A percentile compares a stretch with the other conserved stretches of the same genome.
Conservation (phyloP, 2,888 invertebrate genomes). For the Cordilura impudica region DNA sequence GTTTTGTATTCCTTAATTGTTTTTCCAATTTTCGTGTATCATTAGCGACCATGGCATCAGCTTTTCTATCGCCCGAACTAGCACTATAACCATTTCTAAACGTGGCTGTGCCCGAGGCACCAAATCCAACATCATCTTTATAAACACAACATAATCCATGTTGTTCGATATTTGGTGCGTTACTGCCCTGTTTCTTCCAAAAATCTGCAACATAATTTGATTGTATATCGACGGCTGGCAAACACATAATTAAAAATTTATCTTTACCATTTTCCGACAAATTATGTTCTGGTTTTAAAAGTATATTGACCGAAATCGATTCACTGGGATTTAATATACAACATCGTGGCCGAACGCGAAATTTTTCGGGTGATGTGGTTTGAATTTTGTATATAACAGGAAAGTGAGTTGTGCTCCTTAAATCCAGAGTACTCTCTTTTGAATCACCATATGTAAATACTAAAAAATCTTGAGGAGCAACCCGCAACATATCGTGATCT, state of each 20-base stretch:
- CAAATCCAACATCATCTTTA: slow-evolving; percentile 41
- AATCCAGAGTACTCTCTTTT: slow-evolving; percentile 81
- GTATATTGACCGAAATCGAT: slow-evolving; percentile 83
- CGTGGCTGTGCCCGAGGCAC: slow-evolving; percentile 20
- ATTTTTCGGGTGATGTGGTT: slow-evolving; percentile 97
- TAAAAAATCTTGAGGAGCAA: slow-evolving; percentile 85
- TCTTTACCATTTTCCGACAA: slow-evolving; percentile 85
- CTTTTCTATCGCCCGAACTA: slow-evolving; percentile 63
- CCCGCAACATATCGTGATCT: slow-evolving; percentile 80
- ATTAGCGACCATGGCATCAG: slow-evolving; percentile 76
- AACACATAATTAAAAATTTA: slow-evolving; percentile 92
- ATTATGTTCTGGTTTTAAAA: slow-evolving; percentile 86
- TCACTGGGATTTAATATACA: slow-evolving; percentile 85
- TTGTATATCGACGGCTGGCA: slow-evolving; percentile 80
- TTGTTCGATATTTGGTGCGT: slow-evolving; percentile 80
- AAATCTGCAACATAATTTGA: slow-evolving; percentile 84
- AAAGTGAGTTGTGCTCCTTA: slow-evolving; percentile 84
- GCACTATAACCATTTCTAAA: slow-evolving; percentile 68
- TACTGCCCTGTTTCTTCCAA: slow-evolving; percentile 81
- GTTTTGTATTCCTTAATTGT: slow-evolving; percentile 79
- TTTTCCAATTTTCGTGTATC: slow-evolving; percentile 76
- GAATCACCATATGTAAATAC: slow-evolving; percentile 80
- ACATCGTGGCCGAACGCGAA: slow-evolving; percentile 92
- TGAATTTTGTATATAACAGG: slow-evolving; percentile 88
- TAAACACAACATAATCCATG: slow-evolving; percentile 83